Evolutionary conservation across 1,140 invertebrate species (phyloP), one percentile per base, ranked within the genome.

Genomic region (Bombus ignitus): DNA sequence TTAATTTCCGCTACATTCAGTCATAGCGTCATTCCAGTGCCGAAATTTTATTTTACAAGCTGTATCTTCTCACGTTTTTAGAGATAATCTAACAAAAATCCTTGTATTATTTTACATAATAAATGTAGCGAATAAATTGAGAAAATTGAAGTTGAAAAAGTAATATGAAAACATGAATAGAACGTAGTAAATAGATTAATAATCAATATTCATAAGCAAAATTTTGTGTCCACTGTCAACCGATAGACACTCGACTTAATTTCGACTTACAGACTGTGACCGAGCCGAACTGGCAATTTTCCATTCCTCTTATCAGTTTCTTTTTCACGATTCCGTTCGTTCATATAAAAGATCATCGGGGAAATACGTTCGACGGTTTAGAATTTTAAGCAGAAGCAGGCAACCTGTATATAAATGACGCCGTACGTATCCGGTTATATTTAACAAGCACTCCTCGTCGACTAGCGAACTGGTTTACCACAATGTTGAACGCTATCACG

Each of bases 401-500:
- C 32, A 37, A 66, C n/a, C 22, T 78, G 74, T 83, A 42, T 22
- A n/a, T 47, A 47, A 65, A 72, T 28, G 44, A 68, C 44, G 10
- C 2, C 3, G 25, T 32, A 32, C 28, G 65, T 57, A 57, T 68
- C 65, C 83, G 83, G 68, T 72, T 62, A 32, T 72, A 79, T 72
- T 62, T 70, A 83, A 78, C 68, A 35, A 80, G 9, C 47, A 15
- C 39, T 62, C 1, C 57, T 85, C 77, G 32, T 65, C 78, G 66
- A 22, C 47, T 28, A n/a, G 66, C 53, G 76, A 71, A 84, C 47
- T 84, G 82, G 82, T 84, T 84, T 71, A 25, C 76, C 53, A 79
- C 82, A 84, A 71, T 62, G 39, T 37, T 57, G 12, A 57, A 32
- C 35, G 68, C 70, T 70, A 83, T 85, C 80, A 47, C 47, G 32